These are phyloP conservation scores for Caenorhabditis virilis DNA, from an alignment of 2,888 invertebrate genomes.

Conservation along the genomic window DNA sequence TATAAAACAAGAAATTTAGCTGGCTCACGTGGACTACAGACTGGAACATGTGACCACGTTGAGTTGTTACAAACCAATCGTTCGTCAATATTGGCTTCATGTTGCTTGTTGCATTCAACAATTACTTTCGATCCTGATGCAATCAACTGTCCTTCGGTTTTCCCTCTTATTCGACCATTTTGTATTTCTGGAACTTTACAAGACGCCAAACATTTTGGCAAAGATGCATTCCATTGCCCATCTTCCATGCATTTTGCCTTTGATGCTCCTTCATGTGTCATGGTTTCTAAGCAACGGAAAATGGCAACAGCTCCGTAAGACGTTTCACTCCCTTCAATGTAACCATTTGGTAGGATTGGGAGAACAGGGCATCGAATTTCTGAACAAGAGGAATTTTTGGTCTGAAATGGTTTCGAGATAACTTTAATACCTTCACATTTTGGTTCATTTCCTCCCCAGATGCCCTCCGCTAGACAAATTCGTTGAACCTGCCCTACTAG, in stretches of 20 bases:
- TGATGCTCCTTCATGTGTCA: slow-evolving; percentile 70
- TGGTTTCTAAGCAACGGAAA: slow-evolving; percentile 79
- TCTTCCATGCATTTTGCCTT: slow-evolving; percentile 84
- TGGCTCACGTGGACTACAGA: slow-evolving; percentile 70
- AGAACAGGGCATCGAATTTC: slow-evolving; percentile 97
- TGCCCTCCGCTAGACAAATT: slow-evolving; percentile 88
- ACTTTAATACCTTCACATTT: slow-evolving; percentile 84
- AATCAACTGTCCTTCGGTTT: slow-evolving; percentile 70
- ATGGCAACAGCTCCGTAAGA: slow-evolving; percentile 78
- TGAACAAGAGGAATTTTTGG: slow-evolving; percentile 70
- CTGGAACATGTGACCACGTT: slow-evolving; percentile 70
- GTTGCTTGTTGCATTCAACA: slow-evolving; percentile 81
- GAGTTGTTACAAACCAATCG: slow-evolving; percentile 70
- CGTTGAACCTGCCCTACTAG: slow-evolving; percentile 87
- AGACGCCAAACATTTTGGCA: slow-evolving; percentile 89
- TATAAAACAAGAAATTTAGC: not conserved
- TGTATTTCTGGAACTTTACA: slow-evolving; percentile 74
- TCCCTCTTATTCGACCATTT: slow-evolving; percentile 66
- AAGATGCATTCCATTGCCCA: slow-evolving; percentile 89
- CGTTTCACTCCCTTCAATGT: slow-evolving; percentile 79
- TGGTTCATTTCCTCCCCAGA: slow-evolving; percentile 91
- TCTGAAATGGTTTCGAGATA: too few species aligned
- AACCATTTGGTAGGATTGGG: slow-evolving; percentile 91
- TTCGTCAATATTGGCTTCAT: slow-evolving; percentile 60
- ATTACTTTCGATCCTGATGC: slow-evolving; percentile 76